A percentile compares a stretch with the other conserved stretches of the same genome.
Evolutionary conservation across 2,113 vertebrate species (phyloP).

Genomic region (Cichladusa arquata): DNA sequence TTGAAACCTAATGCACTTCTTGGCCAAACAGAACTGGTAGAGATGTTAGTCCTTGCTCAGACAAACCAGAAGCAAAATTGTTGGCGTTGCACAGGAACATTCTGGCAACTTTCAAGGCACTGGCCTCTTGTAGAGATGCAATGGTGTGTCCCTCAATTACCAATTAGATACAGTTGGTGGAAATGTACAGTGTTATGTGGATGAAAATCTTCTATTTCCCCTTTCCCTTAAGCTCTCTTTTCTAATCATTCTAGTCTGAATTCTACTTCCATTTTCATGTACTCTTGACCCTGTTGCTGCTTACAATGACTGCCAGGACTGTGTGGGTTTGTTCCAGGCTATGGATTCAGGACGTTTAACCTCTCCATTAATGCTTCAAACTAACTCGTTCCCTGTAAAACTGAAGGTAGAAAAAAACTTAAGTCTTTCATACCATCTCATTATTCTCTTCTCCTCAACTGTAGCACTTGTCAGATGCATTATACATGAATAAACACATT

Average conservation of each 20-base stretch:
- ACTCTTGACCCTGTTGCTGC: background rate
- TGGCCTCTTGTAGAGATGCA: background rate
- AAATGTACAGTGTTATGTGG: background rate
- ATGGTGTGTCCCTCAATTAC: background rate
- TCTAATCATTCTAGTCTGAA: background rate
- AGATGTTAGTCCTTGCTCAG: background rate
- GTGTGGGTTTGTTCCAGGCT: slow-evolving; percentile 12
- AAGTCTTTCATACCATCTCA: slow-evolving; percentile 19
- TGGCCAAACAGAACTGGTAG: background rate
- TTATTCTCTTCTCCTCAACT: slow-evolving; percentile 60
- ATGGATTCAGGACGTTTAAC: background rate
- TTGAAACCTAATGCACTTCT: background rate
- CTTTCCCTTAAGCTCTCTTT: background rate
- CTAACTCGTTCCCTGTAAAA: slow-evolving; percentile 14
- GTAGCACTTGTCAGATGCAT: slow-evolving; percentile 52
- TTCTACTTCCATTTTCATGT: background rate
- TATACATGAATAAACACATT: slow-evolving; percentile 67
- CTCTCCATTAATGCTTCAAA: slow-evolving; percentile 35
- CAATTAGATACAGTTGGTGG: background rate
- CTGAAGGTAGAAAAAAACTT: background rate
- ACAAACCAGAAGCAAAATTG: background rate
- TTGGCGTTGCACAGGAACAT: background rate
- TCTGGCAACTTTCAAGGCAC: background rate
- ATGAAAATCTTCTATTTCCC: background rate
- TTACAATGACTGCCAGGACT: background rate